phyloP scores from a whole-genome alignment of 2,113 vertebrate genomes.

The Vanacampus margaritifer region DNA sequence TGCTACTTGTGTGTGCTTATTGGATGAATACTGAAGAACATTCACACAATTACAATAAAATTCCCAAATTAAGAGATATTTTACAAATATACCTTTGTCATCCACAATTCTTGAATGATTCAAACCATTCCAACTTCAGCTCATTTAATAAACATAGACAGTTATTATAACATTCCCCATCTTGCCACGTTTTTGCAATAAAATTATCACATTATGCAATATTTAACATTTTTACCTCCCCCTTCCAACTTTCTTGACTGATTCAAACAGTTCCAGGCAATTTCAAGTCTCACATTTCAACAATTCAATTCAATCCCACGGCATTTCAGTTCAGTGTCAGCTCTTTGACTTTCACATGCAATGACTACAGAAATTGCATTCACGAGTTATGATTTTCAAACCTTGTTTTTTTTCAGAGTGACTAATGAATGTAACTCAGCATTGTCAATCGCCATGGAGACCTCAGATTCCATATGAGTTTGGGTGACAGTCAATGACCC shows the following conservation, averaged over 20 bases:
- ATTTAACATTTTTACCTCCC: neutral
- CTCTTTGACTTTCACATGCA: neutral
- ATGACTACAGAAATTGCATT: neutral
- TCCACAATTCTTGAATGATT: too few relatives aligned
- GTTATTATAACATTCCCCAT: too few relatives aligned
- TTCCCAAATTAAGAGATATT: too few relatives aligned
- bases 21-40: neutral
- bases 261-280: neutral
- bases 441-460: slow-evolving; percentile 61
- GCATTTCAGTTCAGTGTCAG: neutral
- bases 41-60: too few relatives aligned
- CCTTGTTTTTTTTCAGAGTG: slow-evolving; percentile 60
- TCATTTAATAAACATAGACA: too few relatives aligned
- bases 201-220: neutral
- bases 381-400: slow-evolving; percentile 25
- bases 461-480: slow-evolving; percentile 58
- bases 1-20: neutral
- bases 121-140: too few relatives aligned
- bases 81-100: too few relatives aligned
- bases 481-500: slow-evolving; percentile 61
- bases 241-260: too few relatives aligned
- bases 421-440: slow-evolving; percentile 59
- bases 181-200: too few relatives aligned
- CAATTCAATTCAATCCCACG: neutral
- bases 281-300: neutral